Evolutionary conservation across 1,140 invertebrate species (phyloP), one percentile per base, ranked within the genome.

Genomic region (Physella acuta): DNA sequence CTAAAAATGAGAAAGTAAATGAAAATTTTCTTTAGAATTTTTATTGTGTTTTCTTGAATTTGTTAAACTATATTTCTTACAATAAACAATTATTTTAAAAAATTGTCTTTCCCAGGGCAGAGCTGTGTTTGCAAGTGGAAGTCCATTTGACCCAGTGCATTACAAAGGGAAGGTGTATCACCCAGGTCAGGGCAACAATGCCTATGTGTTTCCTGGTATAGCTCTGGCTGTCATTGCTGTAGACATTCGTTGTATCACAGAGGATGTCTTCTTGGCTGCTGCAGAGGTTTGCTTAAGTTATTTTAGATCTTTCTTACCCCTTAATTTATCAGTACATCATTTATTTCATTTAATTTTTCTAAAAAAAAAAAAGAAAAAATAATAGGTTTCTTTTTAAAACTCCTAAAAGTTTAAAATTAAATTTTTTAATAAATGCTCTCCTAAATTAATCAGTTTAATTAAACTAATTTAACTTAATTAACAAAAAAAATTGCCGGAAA

Each of bases 191-290:
- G 85, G 84, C 2, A 86, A 86, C 70, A 86, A 86, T 75, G 81
- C 84, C 37, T 86, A 85, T 75, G 83, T 86, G 34, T 86, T 86
- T 76, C 85, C 85, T 26, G 84, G 83, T 26, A 77, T 86, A 4
- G 84, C 83, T 0, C 72, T 86, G 11, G 84, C 78, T 34, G 74
- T 81, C 8, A 83, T 82, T 30, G 66, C 77, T 0, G 82, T 76
- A 72, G 78, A 77, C 17, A 78, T 84, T 14, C 62, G 76, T 30
- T 81, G 81, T 66, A 79, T 86, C n/a, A 72, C 79, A 44, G 83
- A 86, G 36, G 73, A 74, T 24, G 73, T 85, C 14, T 86, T 86
- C 75, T 70, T 86, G 3, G 74, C 77, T 31, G 74, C 85, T 51
- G 84, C 85, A 14, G 60, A 84, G 81, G 84, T 85, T 74, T 51